Evolutionary conservation across 2,888 invertebrate genomes (phyloP).

Genomic region (Helleia helle): DNA sequence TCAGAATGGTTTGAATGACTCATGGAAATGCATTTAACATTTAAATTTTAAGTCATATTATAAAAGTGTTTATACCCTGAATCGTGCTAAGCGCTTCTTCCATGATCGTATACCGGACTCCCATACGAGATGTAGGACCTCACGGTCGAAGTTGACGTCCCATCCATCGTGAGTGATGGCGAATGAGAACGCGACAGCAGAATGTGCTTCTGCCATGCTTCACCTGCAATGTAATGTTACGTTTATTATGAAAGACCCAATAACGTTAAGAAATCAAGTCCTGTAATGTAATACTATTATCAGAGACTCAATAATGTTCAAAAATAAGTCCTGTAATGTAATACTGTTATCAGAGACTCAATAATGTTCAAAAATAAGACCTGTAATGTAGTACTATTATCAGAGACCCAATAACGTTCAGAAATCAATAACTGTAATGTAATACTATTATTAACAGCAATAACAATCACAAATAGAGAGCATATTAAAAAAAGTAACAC

Average conservation of each 20-base stretch:
- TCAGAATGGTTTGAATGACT: no score
- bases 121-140: conserved; percentile 96
- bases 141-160: conserved; percentile 97
- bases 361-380: no score
- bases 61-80: conserved; percentile 81
- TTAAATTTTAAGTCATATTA: conserved; percentile 6
- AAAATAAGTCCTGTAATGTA: conserved; percentile 22
- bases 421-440: no score
- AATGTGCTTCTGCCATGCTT: conserved; percentile 97
- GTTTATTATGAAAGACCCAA: neutral
- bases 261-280: no score
- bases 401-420: neutral
- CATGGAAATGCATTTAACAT: no score
- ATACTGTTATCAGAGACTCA: neutral
- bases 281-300: no score
- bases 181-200: conserved; percentile 98
- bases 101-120: conserved; percentile 95
- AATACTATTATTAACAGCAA: no score
- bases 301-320: no score
- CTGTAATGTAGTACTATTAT: conserved; percentile 11
- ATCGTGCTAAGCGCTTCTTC: conserved; percentile 93
- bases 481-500: no score
- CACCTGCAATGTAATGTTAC: conserved; percentile 19
- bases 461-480: no score
- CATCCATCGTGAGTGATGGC: conserved; percentile 98